Percentiles rank a stretch among this genome's conserved stretches.
These are phyloP conservation scores for Vanacampus margaritifer DNA, from an alignment of 2,113 vertebrate species.

Conservation along the genomic window DNA sequence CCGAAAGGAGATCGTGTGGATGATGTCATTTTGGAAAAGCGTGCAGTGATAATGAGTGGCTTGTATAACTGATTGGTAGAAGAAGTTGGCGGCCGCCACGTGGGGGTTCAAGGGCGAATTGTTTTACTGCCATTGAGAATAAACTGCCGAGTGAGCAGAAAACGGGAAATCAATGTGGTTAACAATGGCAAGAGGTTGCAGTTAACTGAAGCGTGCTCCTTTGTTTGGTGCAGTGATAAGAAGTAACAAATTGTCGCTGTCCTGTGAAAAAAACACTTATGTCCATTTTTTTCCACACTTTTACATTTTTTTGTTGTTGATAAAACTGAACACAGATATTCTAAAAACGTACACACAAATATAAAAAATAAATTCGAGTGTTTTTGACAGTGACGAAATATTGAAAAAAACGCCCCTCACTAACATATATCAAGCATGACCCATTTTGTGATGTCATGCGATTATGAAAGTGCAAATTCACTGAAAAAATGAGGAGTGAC, in stretches of 20 bases:
- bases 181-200: conserved; percentile 15
- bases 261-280: too few relatives aligned
- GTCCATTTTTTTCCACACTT: too few relatives aligned
- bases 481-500: too few relatives aligned
- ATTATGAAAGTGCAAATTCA: too few relatives aligned
- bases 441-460: too few relatives aligned
- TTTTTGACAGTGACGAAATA: too few relatives aligned
- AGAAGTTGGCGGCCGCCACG: not conserved
- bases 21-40: conserved; percentile 20
- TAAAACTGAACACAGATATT: too few relatives aligned
- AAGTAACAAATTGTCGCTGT: not conserved
- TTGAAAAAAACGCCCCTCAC: too few relatives aligned
- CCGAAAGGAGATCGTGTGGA: conserved; percentile 3
- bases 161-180: not conserved
- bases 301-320: too few relatives aligned
- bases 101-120: conserved; percentile 7
- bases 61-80: conserved; percentile 1
- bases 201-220: not conserved
- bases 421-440: too few relatives aligned
- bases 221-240: not conserved
- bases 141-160: not conserved
- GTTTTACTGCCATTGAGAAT: not conserved
- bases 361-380: too few relatives aligned
- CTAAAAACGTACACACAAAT: too few relatives aligned
- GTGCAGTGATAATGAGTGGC: conserved; percentile 15